Evolutionary conservation across 1,140 invertebrate species (phyloP).

Genomic region (Dendroctonus ponderosae): DNA sequence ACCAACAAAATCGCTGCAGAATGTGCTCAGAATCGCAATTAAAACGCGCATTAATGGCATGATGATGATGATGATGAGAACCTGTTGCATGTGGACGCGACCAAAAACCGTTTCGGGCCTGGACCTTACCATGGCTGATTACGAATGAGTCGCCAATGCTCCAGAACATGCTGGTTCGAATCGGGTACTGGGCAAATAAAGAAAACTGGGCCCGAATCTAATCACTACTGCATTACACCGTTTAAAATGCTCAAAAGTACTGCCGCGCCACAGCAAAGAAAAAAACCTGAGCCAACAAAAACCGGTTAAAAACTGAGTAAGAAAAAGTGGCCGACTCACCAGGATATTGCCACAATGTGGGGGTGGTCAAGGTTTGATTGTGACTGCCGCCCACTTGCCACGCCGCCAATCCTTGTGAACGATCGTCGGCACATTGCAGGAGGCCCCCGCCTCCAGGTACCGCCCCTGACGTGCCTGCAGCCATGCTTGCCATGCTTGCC

Average conservation of each 20-base stretch:
- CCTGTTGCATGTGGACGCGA: no score
- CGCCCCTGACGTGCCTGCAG: constrained; percentile 54
- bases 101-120: no score
- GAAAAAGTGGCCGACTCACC: constrained; percentile 54
- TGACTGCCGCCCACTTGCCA: constrained; percentile 53
- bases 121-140: constrained; percentile 26
- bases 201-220: constrained; percentile 4
- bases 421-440: constrained; percentile 55
- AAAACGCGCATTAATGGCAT: no score
- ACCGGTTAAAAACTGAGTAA: constrained; percentile 48
- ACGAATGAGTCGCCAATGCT: constrained; percentile 25
- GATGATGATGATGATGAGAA: no score
- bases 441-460: constrained; percentile 52
- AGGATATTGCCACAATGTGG: constrained; percentile 73
- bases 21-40: no score
- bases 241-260: constrained; percentile 22
- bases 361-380: constrained; percentile 53
- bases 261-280: constrained; percentile 22
- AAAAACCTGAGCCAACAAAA: constrained; percentile 34
- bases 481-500: constrained; percentile 43
- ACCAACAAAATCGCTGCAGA: no score
- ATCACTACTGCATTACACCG: constrained; percentile 23
- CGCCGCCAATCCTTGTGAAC: constrained; percentile 52
- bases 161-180: constrained; percentile 26
- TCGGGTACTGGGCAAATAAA: background rate